phyloP scores from a whole-genome alignment of 2,113 vertebrate genomes.

The Dipodomys ordii region DNA sequence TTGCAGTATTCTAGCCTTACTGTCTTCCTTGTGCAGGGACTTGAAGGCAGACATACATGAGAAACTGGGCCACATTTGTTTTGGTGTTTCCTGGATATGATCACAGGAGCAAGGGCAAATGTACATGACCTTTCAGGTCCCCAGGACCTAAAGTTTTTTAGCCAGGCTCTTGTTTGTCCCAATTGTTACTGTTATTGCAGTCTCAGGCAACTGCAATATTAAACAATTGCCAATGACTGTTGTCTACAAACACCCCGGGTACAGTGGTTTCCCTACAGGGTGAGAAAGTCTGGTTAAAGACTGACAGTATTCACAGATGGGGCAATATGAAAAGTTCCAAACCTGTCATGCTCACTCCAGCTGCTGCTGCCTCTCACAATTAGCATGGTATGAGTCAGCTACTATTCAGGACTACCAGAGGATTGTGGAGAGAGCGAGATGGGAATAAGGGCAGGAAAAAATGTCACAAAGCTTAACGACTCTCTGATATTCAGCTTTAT shows the following conservation, averaged over 20 bases:
- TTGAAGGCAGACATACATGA: not conserved
- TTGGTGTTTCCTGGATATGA: not conserved
- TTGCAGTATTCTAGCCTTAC: not conserved
- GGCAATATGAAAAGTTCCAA: not conserved
- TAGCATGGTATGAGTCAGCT: not conserved
- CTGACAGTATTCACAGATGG: not conserved
- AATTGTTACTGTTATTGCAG: not conserved
- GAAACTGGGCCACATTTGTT: not conserved
- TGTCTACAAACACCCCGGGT: not conserved
- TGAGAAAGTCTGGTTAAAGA: slow-evolving; percentile 30
- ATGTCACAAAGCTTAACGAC: not conserved
- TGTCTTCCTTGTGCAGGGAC: not conserved
- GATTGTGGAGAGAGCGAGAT: not conserved
- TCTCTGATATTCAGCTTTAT: not conserved
- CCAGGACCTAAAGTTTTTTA: not conserved
- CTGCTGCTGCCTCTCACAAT: not conserved
- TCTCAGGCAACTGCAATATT: not conserved
- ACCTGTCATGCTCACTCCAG: not conserved
- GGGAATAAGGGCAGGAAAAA: not conserved
- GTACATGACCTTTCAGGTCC: not conserved
- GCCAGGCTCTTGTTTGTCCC: not conserved
- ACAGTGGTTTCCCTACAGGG: not conserved
- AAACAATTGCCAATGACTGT: slow-evolving; percentile 17
- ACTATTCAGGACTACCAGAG: not conserved
- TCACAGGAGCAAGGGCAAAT: not conserved